phyloP scores from a whole-genome alignment of 2,888 invertebrate species.

The Drosophila anomalipes region DNA sequence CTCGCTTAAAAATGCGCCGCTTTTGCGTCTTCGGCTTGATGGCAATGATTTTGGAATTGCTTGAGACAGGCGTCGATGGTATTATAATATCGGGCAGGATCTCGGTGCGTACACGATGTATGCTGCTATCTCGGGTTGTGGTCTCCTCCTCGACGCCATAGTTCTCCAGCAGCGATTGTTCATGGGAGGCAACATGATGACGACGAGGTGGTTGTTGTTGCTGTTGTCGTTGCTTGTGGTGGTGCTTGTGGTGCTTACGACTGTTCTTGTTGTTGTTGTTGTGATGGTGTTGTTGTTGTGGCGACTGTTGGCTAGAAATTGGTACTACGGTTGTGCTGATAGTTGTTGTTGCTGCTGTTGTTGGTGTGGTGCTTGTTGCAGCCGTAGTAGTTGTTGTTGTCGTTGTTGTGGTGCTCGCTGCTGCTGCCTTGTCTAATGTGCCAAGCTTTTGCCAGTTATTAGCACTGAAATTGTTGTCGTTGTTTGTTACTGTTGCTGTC shows the following conservation, averaged over 20 bases:
- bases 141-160: constrained; percentile 61
- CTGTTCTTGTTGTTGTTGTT: constrained; percentile 29
- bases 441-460: constrained; percentile 73
- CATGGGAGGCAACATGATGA: constrained; percentile 62
- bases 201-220: constrained; percentile 59
- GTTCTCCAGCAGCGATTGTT: constrained; percentile 58
- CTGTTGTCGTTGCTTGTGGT: constrained; percentile 51
- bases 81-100: constrained; percentile 81
- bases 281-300: constrained; percentile 38
- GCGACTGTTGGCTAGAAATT: constrained; percentile 35
- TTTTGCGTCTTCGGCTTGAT: constrained; percentile 83
- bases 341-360: constrained; percentile 20
- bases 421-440: constrained; percentile 59
- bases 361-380: constrained; percentile 29
- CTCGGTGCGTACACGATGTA: constrained; percentile 84
- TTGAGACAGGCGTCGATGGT: constrained; percentile 83
- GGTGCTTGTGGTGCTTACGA: constrained; percentile 46
- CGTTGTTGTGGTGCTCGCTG: constrained; percentile 27
- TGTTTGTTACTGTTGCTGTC: constrained; percentile 36
- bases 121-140: constrained; percentile 84
- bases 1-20: constrained; percentile 70
- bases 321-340: constrained; percentile 29
- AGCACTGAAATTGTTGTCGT: constrained; percentile 52
- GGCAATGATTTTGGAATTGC: constrained; percentile 85
- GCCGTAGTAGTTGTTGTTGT: constrained; percentile 31